Percentiles rank a stretch among this genome's conserved stretches.
Conservation (phyloP, 2,888 invertebrate species). For the Theodoxus fluviatilis region DNA sequence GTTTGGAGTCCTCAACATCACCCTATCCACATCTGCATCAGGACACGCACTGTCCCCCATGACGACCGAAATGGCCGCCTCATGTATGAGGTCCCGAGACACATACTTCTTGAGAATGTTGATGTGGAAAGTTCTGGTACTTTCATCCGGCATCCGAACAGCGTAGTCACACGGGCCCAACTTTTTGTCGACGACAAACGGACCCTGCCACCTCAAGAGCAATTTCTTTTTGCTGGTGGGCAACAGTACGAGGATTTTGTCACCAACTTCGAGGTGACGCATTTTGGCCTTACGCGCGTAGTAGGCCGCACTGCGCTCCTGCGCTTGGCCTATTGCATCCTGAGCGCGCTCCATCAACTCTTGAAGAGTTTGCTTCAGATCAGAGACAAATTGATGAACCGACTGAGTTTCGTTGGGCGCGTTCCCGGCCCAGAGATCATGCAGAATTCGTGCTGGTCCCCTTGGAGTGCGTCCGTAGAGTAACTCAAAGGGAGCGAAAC, state of each 20-base stretch:
- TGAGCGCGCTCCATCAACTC: slow-evolving; percentile 33
- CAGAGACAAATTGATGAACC: slow-evolving; percentile 36
- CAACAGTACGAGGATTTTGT: slow-evolving; percentile 35
- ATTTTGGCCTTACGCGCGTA: slow-evolving; percentile 32
- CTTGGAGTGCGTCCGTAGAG: slow-evolving; percentile 34
- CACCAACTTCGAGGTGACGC: slow-evolving; percentile 29
- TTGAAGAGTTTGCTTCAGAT: slow-evolving; percentile 32
- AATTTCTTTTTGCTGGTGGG: slow-evolving; percentile 40
- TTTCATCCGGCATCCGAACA: slow-evolving; percentile 28
- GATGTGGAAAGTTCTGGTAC: slow-evolving; percentile 20
- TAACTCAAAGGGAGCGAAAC: slow-evolving; percentile 36
- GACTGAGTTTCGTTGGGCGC: slow-evolving; percentile 27
- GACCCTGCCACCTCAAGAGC: slow-evolving; percentile 35
- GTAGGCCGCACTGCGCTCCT: slow-evolving; percentile 25
- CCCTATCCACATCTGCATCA: neutral
- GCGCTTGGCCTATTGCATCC: slow-evolving; percentile 25
- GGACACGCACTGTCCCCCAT: neutral
- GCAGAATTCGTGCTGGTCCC: slow-evolving; percentile 31
- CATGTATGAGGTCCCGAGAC: too few species aligned
- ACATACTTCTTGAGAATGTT: slow-evolving; percentile 16
- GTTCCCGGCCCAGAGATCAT: slow-evolving; percentile 33
- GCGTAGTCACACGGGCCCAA: slow-evolving; percentile 29
- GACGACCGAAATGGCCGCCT: too few species aligned
- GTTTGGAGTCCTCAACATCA: too few species aligned
- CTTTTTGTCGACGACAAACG: slow-evolving; percentile 28